Conservation (phyloP, 2,797 vertebrate species). For the Anableps anableps region DNA sequence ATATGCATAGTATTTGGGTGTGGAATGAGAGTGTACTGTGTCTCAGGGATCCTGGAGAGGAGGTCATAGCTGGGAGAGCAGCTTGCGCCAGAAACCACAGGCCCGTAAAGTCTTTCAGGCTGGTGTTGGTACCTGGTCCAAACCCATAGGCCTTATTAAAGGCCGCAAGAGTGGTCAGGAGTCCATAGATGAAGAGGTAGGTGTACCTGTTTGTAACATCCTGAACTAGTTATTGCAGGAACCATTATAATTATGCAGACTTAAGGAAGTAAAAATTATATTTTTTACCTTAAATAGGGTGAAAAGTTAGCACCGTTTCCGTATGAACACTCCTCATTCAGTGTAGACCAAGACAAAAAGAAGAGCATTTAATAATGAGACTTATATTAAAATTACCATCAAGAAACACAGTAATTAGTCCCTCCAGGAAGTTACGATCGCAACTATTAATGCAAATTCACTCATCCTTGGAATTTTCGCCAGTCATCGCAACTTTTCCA, state of each 20-base stretch:
- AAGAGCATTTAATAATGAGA: not conserved
- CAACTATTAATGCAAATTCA: no score
- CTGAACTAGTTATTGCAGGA: not conserved
- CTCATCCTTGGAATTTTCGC: no score
- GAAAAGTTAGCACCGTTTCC: not conserved
- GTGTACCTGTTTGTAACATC: slow-evolving; percentile 60
- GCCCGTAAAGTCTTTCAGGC: slow-evolving; percentile 82
- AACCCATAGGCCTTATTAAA: slow-evolving; percentile 55
- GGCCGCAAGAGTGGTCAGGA: slow-evolving; percentile 51
- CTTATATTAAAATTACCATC: not conserved
- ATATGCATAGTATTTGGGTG: slow-evolving; percentile 45
- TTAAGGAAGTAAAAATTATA: not conserved
- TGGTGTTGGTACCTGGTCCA: slow-evolving; percentile 68
- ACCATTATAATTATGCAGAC: not conserved
- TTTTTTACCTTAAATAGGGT: not conserved
- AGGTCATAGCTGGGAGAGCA: slow-evolving; percentile 76
- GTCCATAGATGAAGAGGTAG: slow-evolving; percentile 73
- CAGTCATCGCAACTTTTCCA: no score
- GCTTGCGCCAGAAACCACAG: slow-evolving; percentile 80
- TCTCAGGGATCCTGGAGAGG: slow-evolving; percentile 78
- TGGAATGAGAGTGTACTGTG: slow-evolving; percentile 67
- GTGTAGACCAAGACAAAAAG: no score
- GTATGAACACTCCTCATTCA: not conserved
- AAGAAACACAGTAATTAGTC: not conserved
- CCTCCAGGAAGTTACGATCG: no score